A percentile compares a stretch with the other conserved stretches of the same genome.
phyloP scores from a whole-genome alignment of 2,888 invertebrate genomes.

The Phania funesta region DNA sequence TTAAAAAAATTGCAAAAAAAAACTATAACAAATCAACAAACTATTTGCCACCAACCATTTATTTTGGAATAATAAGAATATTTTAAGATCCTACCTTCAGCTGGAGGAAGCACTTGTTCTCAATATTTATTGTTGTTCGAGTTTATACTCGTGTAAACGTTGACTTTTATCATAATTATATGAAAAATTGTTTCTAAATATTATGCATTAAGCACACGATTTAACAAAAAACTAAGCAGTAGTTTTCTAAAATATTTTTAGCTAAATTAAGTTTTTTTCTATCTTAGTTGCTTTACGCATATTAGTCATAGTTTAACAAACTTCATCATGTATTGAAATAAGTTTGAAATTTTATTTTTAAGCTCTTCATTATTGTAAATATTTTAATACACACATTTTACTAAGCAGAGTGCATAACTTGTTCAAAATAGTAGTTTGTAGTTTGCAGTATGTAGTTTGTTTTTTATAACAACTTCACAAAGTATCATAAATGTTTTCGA shows the following conservation, averaged over 20 bases:
- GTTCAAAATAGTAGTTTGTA: not conserved
- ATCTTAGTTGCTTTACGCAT: not conserved
- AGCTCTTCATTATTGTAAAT: constrained; percentile 8
- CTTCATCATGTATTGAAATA: not conserved
- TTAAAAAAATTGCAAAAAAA: not conserved
- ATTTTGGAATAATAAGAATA: not conserved
- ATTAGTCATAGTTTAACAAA: not conserved
- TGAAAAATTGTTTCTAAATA: constrained; percentile 22
- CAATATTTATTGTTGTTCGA: constrained; percentile 12
- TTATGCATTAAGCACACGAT: not conserved
- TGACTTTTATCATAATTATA: constrained; percentile 37
- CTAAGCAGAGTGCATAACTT: not conserved
- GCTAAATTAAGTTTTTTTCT: not conserved
- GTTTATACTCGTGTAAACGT: constrained; percentile 27
- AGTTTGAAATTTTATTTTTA: not conserved
- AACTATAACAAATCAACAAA: constrained; percentile 9
- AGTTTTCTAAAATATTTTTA: not conserved
- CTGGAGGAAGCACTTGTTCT: constrained; percentile 45
- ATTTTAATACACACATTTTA: not conserved
- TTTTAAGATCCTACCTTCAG: constrained; percentile 13
- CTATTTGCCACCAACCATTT: constrained; percentile 34
- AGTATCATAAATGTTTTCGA: constrained; percentile 21
- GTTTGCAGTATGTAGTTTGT: not conserved
- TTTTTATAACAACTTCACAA: not conserved
- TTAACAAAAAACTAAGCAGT: not conserved